Evolutionary conservation across 2,797 vertebrate species (phyloP), one percentile per base, ranked within the genome.

Genomic region (Erethizon dorsatum): DNA sequence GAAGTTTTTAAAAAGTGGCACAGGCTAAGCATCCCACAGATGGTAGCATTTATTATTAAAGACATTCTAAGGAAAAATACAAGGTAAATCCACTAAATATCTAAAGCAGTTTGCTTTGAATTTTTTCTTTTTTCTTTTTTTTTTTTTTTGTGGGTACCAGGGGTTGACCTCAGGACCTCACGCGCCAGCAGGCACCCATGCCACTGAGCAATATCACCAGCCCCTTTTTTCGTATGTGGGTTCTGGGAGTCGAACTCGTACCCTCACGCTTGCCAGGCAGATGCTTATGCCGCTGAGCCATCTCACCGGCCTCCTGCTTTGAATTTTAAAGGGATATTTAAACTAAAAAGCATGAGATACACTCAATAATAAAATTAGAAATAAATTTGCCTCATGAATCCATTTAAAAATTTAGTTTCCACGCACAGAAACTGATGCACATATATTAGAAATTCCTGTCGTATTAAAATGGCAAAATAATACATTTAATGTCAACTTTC

Each of bases 51-150:
- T 95, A 52, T n/a, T 67, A 89, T 52, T 77, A 75, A 89, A 71
- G 33, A 85, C 93, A 94, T 50, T 45, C 17, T 52, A 88, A 69
- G 26, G 37, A 96, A 84, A 95, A 90, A 87, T 88, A 94, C 3
- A 87, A 37, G 14, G 71, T 87, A 90, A 94, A 91, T 33, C 8
- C 37, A 61, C 45, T 92, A 86, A 83, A 86, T 79, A 90, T 41
- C 86, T 91, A 65, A 95, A 92, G 41, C 78, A n/a, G 28, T 80
- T 94, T n/a, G n/a, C n/a, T n/a, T n/a, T n/a, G n/a, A n/a, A n/a
- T n/a, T n/a, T n/a, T n/a, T n/a, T n/a, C n/a, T n/a, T n/a, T n/a
- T n/a, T n/a, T n/a, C n/a, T n/a, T n/a, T n/a, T n/a, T n/a, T n/a
- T n/a, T n/a, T n/a, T n/a, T n/a, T n/a, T n/a, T n/a, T n/a, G n/a